Conservation (phyloP, 1,140 invertebrate species). For the Hyles vespertilio region DNA sequence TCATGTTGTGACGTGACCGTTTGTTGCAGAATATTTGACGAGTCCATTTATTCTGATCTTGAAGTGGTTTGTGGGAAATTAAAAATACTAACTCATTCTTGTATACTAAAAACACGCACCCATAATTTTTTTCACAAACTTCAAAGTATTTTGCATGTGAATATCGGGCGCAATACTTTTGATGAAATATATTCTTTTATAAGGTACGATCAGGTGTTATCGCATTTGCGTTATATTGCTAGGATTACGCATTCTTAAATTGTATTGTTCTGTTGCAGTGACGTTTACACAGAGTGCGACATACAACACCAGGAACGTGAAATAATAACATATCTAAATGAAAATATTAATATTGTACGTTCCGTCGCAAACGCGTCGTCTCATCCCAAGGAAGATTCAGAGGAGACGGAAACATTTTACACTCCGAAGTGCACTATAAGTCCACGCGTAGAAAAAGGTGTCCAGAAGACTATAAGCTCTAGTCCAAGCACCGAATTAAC, state of each 20-base stretch:
- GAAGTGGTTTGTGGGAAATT: slow-evolving; percentile 67
- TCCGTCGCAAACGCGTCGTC: slow-evolving; percentile 21
- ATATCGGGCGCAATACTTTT: slow-evolving; percentile 56
- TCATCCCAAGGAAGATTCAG: slow-evolving; percentile 37
- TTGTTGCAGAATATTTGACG: slow-evolving; percentile 68
- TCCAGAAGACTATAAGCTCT: slow-evolving; percentile 41
- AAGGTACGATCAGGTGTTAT: slow-evolving; percentile 39
- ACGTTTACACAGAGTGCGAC: slow-evolving; percentile 65
- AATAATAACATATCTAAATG: slow-evolving; percentile 56
- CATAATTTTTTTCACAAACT: slow-evolving; percentile 64
- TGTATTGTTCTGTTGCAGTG: slow-evolving; percentile 46
- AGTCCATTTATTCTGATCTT: slow-evolving; percentile 66
- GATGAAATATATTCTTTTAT: slow-evolving; percentile 70
- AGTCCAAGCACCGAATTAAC: slow-evolving; percentile 59
- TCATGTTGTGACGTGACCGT: slow-evolving; percentile 2
- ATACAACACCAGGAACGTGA: slow-evolving; percentile 61
- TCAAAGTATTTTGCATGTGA: slow-evolving; percentile 63
- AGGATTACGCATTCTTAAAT: background rate
- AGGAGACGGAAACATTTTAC: slow-evolving; percentile 48
- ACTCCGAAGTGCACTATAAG: slow-evolving; percentile 52
- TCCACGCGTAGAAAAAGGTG: slow-evolving; percentile 43
- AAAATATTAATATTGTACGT: slow-evolving; percentile 29
- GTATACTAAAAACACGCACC: slow-evolving; percentile 66
- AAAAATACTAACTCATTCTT: slow-evolving; percentile 68
- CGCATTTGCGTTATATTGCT: background rate